A percentile compares a stretch with the other conserved stretches of the same genome.
Evolutionary conservation across 2,797 vertebrate species (phyloP).

Genomic region (Apodemus agrarius): DNA sequence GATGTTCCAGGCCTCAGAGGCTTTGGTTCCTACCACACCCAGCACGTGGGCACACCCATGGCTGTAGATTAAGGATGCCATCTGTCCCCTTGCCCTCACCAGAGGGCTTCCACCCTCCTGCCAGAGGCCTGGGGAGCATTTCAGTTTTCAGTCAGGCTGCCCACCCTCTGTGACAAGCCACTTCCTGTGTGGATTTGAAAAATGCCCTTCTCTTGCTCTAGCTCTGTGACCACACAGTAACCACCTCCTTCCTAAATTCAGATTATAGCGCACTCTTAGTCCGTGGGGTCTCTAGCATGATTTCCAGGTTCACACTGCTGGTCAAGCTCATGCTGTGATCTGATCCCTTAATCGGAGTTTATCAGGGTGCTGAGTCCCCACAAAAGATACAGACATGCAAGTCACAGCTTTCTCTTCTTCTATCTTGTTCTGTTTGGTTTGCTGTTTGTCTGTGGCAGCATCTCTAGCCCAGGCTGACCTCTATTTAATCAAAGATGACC

Average conservation of each 20-base stretch:
- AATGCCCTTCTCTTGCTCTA: background rate
- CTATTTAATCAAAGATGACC: background rate
- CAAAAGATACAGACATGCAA: background rate
- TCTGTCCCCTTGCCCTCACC: background rate
- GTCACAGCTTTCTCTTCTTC: background rate
- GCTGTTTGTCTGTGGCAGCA: background rate
- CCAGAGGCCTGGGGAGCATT: background rate
- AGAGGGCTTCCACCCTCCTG: background rate
- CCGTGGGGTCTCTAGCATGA: background rate
- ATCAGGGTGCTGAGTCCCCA: background rate
- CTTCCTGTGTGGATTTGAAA: background rate
- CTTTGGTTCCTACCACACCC: accelerated
- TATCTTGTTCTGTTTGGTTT: background rate
- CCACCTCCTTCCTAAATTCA: background rate
- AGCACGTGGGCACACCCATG: background rate
- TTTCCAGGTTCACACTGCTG: background rate
- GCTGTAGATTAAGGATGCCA: too few relatives aligned
- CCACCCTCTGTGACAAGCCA: background rate
- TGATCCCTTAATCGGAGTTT: background rate
- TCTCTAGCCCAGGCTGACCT: background rate
- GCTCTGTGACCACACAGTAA: background rate
- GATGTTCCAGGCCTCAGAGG: accelerated
- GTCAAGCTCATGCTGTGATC: background rate
- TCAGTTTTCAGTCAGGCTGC: accelerated
- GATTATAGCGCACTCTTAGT: background rate